phyloP scores from a whole-genome alignment of 2,888 invertebrate genomes.

The Megastigmus dorsalis region DNA sequence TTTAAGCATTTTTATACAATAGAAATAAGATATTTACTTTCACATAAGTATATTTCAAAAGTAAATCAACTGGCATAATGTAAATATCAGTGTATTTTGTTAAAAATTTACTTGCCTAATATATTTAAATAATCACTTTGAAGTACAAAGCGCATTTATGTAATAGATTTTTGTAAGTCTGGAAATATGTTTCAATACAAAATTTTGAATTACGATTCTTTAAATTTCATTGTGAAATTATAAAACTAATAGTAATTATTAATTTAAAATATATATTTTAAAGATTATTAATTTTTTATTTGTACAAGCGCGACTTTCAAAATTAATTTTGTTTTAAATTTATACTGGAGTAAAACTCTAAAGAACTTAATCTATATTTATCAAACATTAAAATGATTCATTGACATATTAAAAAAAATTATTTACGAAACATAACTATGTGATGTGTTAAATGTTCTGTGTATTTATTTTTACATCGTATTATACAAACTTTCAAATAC shows the following conservation, averaged over 20 bases:
- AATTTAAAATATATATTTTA: no score
- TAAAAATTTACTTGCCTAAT: conserved; percentile 23
- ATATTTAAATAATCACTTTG: conserved; percentile 6
- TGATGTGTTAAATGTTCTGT: conserved; percentile 27
- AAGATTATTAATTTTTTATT: no score
- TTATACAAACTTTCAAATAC: conserved; percentile 24
- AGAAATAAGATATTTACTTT: conserved; percentile 9
- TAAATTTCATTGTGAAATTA: no score
- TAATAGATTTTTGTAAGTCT: neutral
- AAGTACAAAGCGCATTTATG: conserved; percentile 31
- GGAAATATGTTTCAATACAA: neutral
- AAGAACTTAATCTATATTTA: no score
- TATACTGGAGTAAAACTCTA: no score
- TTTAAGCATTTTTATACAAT: conserved; percentile 29
- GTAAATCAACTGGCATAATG: conserved; percentile 14
- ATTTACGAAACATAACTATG: conserved; percentile 19
- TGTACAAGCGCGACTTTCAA: no score
- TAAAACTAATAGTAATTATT: no score
- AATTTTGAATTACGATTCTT: no score
- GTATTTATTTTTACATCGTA: conserved; percentile 41
- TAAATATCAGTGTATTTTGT: conserved; percentile 30
- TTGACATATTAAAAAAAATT: conserved; percentile 22
- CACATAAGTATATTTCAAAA: conserved; percentile 3
- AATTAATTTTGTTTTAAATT: no score
- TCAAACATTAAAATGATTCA: no score